Evolutionary conservation across 2,888 invertebrate genomes (phyloP), one percentile per base, ranked within the genome.

Genomic region (Anthrax anthrax): DNA sequence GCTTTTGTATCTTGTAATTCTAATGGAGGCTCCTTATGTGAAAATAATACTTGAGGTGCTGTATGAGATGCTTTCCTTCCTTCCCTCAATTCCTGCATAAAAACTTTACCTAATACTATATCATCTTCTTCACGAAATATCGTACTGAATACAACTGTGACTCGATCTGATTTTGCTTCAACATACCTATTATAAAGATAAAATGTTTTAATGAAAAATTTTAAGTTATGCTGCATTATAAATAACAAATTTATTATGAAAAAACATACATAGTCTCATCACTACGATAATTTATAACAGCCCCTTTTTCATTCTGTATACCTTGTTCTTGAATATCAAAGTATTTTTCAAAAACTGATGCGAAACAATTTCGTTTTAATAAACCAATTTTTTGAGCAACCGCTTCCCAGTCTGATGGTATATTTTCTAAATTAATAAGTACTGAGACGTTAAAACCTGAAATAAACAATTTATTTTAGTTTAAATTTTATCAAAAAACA

Each of bases 51-150:
- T 74, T 84, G 84, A 36, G 88, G 88, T 50, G 94, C 91, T 45
- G 94, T 95, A 64, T 95, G 94, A 55, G 89, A 89, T 23, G 94
- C 95, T 65, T 95, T 78, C 54, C 97, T 76, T 17, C 97, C 97
- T 71, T 98, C 98, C 65, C 95, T 92, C 60, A 98, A 83, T 72
- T 98, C 98, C 75, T 97, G 96, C 83, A 98, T 88, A 74, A 98
- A 98, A 58, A 98, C 91, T 73, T 98, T 98, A 47, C 98, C 98
- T 67, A 99, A 89, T 46, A 98, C 84, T 62, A 98, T 85, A 69
- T 98, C 98, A 67, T 96, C 95, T 64, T 95, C 92, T 67, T 97
- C 96, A 60, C 92, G 88, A 72, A 98, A 98, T 63, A 97, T 85
- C 55, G 98, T 98, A 60, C 95, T 95, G 73, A 98, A 98, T 53